Conservation (phyloP, 2,113 vertebrate genomes). For the Sphaerodactylus townsendi region DNA sequence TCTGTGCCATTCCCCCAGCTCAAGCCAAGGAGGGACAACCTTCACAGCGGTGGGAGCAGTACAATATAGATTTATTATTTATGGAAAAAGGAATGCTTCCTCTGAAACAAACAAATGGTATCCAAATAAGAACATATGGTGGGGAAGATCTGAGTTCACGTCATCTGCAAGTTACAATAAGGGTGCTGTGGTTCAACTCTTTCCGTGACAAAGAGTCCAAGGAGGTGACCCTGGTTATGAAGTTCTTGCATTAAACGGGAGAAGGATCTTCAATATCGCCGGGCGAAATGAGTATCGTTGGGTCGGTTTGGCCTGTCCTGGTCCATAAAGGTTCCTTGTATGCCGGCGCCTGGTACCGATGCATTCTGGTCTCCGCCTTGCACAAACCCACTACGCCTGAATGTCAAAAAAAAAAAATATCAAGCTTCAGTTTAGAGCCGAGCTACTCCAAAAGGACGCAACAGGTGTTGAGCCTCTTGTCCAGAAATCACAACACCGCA, state of each 20-base stretch:
- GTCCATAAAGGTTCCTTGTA: conserved; percentile 79
- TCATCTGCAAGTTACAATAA: conserved; percentile 40
- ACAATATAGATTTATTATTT: conserved; percentile 51
- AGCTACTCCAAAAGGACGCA: too few relatives aligned
- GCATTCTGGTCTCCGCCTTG: conserved; percentile 81
- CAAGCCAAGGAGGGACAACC: not conserved
- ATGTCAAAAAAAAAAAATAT: conserved; percentile 30
- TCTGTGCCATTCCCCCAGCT: not conserved
- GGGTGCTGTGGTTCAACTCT: conserved; percentile 25
- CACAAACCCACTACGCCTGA: conserved; percentile 82
- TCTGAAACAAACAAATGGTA: conserved; percentile 64
- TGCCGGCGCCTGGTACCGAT: conserved; percentile 68
- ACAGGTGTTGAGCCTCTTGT: too few relatives aligned
- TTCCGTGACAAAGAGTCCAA: conserved; percentile 34
- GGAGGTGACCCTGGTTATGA: conserved; percentile 46
- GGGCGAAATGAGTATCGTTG: conserved; percentile 61
- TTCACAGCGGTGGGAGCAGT: not conserved
- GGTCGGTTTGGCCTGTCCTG: conserved; percentile 62
- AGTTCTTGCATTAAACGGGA: conserved; percentile 25
- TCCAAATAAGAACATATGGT: conserved; percentile 52
- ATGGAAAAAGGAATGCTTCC: conserved; percentile 74
- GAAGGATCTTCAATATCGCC: conserved; percentile 64
- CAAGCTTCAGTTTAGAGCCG: not conserved
- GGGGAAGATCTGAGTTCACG: conserved; percentile 42
- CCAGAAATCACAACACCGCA: too few relatives aligned